Evolutionary conservation across 2,888 invertebrate genomes (phyloP).

Genomic region (Tetheella fluctuosa): DNA sequence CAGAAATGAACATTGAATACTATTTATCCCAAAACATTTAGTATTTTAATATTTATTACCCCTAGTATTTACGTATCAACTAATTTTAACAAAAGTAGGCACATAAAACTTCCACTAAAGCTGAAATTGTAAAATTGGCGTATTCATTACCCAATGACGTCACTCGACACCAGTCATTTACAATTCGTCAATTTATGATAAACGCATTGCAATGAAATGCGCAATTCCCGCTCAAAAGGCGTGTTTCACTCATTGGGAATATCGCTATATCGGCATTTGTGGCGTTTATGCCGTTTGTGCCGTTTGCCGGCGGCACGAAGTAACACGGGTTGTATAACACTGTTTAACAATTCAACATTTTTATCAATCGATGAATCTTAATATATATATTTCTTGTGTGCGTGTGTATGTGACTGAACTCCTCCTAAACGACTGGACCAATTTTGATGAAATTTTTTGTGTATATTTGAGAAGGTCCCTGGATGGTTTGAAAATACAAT

Average conservation of each 20-base stretch:
- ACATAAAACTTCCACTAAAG: neutral
- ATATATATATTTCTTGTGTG: too few relatives aligned
- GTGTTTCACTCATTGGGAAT: constrained; percentile 21
- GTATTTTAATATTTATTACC: too few relatives aligned
- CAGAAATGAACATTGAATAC: too few relatives aligned
- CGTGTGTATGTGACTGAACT: too few relatives aligned
- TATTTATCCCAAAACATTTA: too few relatives aligned
- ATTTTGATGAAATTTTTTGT: too few relatives aligned
- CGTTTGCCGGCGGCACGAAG: neutral
- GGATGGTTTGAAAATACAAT: too few relatives aligned
- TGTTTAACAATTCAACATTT: neutral
- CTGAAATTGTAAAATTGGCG: neutral
- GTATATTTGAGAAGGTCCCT: too few relatives aligned
- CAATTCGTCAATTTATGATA: constrained; percentile 31
- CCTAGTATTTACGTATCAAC: too few relatives aligned
- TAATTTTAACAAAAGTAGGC: too few relatives aligned
- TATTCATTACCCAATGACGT: constrained; percentile 3
- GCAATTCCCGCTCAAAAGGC: constrained; percentile 37
- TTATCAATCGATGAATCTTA: neutral
- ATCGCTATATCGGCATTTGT: neutral
- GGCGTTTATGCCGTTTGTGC: neutral
- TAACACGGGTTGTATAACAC: neutral
- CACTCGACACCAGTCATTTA: neutral
- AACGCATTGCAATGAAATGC: constrained; percentile 41
- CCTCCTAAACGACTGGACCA: too few relatives aligned